Percentiles rank a stretch among this genome's conserved stretches.
phyloP scores from a whole-genome alignment of 2,797 vertebrate genomes.

The Discoglossus pictus region DNA sequence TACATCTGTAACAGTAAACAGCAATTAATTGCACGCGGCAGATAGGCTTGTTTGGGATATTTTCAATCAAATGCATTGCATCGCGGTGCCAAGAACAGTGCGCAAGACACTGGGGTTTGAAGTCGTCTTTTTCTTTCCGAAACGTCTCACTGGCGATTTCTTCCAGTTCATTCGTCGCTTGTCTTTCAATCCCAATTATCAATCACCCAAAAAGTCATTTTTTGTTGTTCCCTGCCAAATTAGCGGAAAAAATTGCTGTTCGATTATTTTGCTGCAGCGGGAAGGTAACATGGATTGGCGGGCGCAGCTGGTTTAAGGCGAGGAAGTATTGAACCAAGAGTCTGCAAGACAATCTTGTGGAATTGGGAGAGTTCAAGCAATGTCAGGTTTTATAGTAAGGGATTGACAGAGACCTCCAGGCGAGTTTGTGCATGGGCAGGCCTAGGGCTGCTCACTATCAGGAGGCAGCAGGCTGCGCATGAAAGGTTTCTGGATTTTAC shows the following conservation, averaged over 20 bases:
- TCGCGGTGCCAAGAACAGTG: background rate
- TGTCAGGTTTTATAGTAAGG: no score
- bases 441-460: no score
- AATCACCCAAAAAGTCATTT: conserved; percentile 9
- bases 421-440: no score
- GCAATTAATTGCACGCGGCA: conserved; percentile 23
- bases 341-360: no score
- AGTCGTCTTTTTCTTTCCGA: background rate
- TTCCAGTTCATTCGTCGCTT: conserved; percentile 1
- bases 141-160: background rate
- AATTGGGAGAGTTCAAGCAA: no score
- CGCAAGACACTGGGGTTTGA: background rate
- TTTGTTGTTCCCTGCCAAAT: conserved; percentile 4
- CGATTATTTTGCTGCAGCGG: background rate
- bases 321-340: no score
- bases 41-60: conserved; percentile 32
- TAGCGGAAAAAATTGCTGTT: conserved; percentile 4
- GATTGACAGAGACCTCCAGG: no score
- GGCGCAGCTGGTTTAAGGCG: no score
- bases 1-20: conserved; percentile 49
- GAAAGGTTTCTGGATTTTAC: no score
- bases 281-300: conserved; percentile 1
- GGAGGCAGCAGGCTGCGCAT: no score
- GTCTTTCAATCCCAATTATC: conserved; percentile 3
- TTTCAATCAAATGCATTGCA: conserved; percentile 21